Evolutionary conservation across 2,888 invertebrate genomes (phyloP).

Genomic region (Pristionchus exspectatus): DNA sequence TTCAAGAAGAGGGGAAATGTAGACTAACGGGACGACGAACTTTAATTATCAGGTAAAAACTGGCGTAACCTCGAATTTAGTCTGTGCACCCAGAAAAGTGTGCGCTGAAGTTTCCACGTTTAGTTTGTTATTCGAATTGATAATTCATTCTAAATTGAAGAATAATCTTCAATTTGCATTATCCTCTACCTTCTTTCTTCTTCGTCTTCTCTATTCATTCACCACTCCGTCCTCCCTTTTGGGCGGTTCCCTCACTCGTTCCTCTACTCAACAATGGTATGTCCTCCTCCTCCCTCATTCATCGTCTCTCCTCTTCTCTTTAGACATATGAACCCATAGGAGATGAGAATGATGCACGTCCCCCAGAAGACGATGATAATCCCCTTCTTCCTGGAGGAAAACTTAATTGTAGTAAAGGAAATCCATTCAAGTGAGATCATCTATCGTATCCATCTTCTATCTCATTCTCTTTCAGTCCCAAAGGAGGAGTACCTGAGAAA

Average conservation of each 20-base stretch:
- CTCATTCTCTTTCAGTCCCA: background rate
- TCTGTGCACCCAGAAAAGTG: background rate
- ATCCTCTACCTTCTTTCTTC: background rate
- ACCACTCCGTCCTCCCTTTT: background rate
- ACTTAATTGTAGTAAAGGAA: background rate
- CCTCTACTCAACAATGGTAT: conserved; percentile 31
- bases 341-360: background rate
- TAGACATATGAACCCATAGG: conserved; percentile 8
- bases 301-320: background rate
- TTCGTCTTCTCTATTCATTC: background rate
- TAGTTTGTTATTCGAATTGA: background rate
- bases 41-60: background rate
- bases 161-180: conserved; percentile 2
- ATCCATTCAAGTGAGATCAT: background rate
- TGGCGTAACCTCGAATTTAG: background rate
- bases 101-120: background rate
- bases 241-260: conserved; percentile 29
- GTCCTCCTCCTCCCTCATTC: background rate
- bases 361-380: conserved; percentile 2
- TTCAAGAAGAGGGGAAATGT: background rate
- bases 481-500: background rate
- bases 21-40: background rate
- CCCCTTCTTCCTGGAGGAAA: background rate
- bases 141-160: background rate
- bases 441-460: background rate